Evolutionary conservation across 2,113 vertebrate species (phyloP).

Genomic region (Nanger granti): DNA sequence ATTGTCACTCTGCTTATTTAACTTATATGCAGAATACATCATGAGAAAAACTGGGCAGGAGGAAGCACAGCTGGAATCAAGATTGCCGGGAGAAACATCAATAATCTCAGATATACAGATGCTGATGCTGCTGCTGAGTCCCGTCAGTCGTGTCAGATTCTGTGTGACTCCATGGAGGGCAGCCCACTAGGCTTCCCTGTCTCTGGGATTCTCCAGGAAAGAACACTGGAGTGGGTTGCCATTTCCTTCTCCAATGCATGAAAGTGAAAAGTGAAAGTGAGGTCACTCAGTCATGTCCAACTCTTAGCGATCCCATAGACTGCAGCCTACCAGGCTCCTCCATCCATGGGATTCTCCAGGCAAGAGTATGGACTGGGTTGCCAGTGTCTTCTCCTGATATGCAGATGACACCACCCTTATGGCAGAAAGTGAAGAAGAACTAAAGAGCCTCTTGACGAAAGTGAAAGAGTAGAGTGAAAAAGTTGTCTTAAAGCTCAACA

Average conservation of each 20-base stretch:
- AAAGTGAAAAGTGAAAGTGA: neutral
- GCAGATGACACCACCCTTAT: neutral
- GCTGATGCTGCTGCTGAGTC: neutral
- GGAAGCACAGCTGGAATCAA: neutral
- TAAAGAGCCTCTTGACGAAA: neutral
- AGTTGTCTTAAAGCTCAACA: neutral
- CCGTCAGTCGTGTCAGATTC: fast-evolving
- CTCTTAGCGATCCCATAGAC: no score
- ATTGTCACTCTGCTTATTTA: neutral
- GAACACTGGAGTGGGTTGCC: neutral
- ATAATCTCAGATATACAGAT: neutral
- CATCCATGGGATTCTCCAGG: no score
- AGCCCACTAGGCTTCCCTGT: fast-evolving
- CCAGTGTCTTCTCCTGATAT: neutral
- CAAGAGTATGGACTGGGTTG: no score
- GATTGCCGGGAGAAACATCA: neutral
- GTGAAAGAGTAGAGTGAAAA: neutral
- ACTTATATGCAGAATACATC: neutral
- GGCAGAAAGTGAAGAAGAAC: neutral
- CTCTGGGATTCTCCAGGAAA: neutral
- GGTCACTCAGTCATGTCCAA: neutral
- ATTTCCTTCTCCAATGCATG: neutral
- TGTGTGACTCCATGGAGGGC: neutral
- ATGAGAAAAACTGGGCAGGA: neutral
- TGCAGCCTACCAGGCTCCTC: no score